Base-by-base conservation (phyloP, 2,888 invertebrate species). In the Tinea trinotella region DNA sequence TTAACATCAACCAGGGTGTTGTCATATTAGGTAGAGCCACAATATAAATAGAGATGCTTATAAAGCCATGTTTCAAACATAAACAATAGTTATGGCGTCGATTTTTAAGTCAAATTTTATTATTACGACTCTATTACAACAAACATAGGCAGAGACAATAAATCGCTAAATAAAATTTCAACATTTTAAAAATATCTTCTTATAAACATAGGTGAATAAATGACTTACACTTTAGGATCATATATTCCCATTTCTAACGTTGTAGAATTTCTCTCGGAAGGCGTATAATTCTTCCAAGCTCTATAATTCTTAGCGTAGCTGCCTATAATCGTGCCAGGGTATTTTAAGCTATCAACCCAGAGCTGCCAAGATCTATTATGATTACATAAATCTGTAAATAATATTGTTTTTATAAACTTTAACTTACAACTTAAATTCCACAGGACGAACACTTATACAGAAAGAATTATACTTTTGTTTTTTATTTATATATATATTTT, bases 291-390 rank as follows among this genome's bases (percentile, higher is more conserved):
- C 57, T 80, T 82, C 84, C 84, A 84, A 2, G 50, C 58, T 55
- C 67, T 71, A 52, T 68, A 81, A 56, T 67, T 77, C 55, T 62
- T 72, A 0, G 82, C 82, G 49, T 71, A 59, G 53, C 68, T 70
- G 0, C 75, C 84, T 17, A 82, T 55, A 5, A 84, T 9, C 2
- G 70, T 63, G 0, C 71, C 73, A 1, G 78, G 80, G 54, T 70
- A 58, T 55, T 66, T 67, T 13, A 80, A 34, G 2, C 77, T 61
- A 36, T 82, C 81, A 0, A 69, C 54, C 7, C 71, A 60, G 5
- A 72, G 62, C 57, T 76, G 59, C 82, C 83, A 83, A 55, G 73
- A 63, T 57, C 74, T 66, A 56, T 84, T 69, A 59, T 84, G 84
- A 56, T 66, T 78, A 59, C 84, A 84, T 55, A 83, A 63, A 64